A percentile compares a stretch with the other conserved stretches of the same genome.
These are phyloP conservation scores for Pomatorhinus ruficollis DNA, from an alignment of 2,113 vertebrate genomes.

Conservation along the genomic window DNA sequence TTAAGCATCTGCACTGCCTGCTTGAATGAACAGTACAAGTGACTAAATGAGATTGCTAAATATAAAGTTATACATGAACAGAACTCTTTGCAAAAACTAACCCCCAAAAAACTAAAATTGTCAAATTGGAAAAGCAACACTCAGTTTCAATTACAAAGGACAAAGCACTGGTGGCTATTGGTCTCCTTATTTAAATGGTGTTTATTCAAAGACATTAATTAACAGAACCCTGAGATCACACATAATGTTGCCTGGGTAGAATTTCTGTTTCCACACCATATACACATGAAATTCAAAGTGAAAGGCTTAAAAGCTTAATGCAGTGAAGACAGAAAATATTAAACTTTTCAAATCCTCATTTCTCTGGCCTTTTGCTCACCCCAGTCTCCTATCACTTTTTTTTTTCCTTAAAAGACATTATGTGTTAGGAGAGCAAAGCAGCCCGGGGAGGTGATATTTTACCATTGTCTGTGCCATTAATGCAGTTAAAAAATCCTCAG, in stretches of 20 bases:
- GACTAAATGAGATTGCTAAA: neutral
- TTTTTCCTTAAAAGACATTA: slow-evolving; percentile 42
- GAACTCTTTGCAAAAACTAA: neutral
- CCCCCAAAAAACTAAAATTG: neutral
- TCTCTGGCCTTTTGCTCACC: slow-evolving; percentile 56
- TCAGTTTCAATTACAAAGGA: neutral
- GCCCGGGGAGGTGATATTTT: slow-evolving; percentile 61
- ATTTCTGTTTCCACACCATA: neutral
- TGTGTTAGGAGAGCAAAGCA: slow-evolving; percentile 55
- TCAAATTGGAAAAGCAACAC: neutral
- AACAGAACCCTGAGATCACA: neutral
- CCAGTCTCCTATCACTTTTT: slow-evolving; percentile 37
- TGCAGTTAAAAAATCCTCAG: slow-evolving; percentile 72
- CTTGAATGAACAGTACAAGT: neutral
- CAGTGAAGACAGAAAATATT: neutral
- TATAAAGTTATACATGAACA: neutral
- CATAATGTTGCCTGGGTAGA: neutral
- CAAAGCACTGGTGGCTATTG: neutral
- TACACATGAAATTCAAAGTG: neutral
- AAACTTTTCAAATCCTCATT: slow-evolving; percentile 27
- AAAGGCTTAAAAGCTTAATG: slow-evolving; percentile 24
- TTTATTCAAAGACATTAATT: neutral
- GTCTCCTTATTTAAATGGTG: neutral
- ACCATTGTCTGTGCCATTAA: slow-evolving; percentile 58
- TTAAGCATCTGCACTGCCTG: neutral